phyloP scores from a whole-genome alignment of 2,797 vertebrate genomes.

The Uromys caudimaculatus region DNA sequence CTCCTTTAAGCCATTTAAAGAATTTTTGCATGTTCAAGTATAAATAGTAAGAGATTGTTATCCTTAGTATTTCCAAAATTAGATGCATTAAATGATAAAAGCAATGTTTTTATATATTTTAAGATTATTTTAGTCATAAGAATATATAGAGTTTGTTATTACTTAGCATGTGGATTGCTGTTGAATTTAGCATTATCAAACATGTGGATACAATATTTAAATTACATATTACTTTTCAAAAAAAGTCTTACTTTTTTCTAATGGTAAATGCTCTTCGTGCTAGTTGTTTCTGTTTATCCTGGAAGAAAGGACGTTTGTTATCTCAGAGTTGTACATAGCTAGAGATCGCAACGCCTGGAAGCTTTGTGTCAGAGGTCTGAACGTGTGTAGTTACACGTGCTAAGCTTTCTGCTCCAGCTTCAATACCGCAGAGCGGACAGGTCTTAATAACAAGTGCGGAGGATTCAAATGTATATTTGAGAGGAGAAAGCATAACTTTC shows the following conservation, averaged over 20 bases:
- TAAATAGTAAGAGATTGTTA: constrained; percentile 24
- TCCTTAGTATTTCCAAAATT: constrained; percentile 37
- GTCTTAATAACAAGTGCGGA: background rate
- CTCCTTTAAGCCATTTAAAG: constrained; percentile 41
- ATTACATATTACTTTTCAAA: background rate
- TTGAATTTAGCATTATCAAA: background rate
- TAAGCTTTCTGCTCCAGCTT: background rate
- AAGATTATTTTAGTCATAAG: constrained; percentile 14
- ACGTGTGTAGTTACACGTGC: background rate
- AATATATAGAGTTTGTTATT: background rate
- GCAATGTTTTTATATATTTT: constrained; percentile 37
- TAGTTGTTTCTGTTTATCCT: constrained; percentile 20
- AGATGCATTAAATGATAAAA: background rate
- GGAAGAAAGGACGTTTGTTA: background rate
- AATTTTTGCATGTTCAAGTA: constrained; percentile 52
- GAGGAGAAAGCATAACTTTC: background rate
- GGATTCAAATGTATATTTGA: background rate
- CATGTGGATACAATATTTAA: background rate
- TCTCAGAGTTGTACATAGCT: background rate
- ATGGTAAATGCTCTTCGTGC: background rate
- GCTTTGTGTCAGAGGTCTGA: background rate
- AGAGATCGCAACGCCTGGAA: background rate
- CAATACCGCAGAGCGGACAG: background rate
- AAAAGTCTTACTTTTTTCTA: constrained; percentile 17
- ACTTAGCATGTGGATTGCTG: background rate